Evolutionary conservation across 2,113 vertebrate species (phyloP).

Genomic region (Pitta sordida): DNA sequence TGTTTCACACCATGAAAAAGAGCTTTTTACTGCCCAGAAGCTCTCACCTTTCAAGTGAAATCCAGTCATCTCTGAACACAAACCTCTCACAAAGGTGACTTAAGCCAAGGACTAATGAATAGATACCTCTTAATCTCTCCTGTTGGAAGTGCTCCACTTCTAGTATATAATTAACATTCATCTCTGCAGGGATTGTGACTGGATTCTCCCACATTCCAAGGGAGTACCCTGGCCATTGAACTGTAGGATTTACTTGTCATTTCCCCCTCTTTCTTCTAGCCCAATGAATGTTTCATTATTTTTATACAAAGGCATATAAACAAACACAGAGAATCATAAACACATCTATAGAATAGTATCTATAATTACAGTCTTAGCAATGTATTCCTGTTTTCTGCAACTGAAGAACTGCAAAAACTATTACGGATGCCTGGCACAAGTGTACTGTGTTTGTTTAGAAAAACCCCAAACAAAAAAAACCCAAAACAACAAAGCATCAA

Average conservation of each 20-base stretch:
- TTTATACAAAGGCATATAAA: background rate
- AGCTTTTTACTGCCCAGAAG: background rate
- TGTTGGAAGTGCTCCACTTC: background rate
- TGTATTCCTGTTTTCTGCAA: background rate
- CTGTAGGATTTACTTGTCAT: conserved; percentile 27
- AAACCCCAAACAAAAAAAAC: no score
- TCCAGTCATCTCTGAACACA: background rate
- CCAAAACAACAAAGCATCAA: background rate
- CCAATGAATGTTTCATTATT: background rate
- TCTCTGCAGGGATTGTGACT: background rate
- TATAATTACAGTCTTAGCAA: background rate
- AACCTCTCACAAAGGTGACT: background rate
- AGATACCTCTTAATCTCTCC: background rate
- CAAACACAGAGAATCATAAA: background rate
- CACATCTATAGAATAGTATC: background rate
- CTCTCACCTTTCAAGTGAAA: background rate
- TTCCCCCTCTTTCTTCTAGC: background rate
- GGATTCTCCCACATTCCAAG: conserved; percentile 16
- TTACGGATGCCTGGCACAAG: background rate
- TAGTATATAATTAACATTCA: background rate
- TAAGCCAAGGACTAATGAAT: background rate
- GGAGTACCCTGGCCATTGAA: conserved; percentile 7
- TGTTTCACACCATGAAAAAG: background rate
- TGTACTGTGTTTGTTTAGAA: background rate
- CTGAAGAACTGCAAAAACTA: background rate